Evolutionary conservation across 2,113 vertebrate species (phyloP).

Genomic region (Gallinago paraguaiae): DNA sequence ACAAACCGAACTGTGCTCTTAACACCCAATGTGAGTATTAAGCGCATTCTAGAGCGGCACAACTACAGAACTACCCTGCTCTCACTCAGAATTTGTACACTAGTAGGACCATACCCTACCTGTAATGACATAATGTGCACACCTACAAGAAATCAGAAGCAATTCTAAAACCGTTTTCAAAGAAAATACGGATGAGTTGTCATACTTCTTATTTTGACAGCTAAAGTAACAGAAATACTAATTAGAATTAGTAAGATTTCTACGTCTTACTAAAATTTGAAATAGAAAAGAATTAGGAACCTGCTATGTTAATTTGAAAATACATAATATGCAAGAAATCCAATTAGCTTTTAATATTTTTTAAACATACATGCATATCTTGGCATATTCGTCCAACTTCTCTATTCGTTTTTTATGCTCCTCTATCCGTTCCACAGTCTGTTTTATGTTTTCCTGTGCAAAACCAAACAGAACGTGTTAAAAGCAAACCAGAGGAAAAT

Average conservation of each 20-base stretch:
- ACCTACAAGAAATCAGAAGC: not conserved
- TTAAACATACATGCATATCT: slow-evolving; percentile 82
- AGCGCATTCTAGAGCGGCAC: not conserved
- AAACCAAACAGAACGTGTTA: not conserved
- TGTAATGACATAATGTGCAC: not conserved
- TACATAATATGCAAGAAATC: rapidly evolving
- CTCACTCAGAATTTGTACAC: not conserved
- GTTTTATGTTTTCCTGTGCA: slow-evolving; percentile 83
- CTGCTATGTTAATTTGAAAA: not conserved
- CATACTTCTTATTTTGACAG: not conserved
- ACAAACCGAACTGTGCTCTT: not conserved
- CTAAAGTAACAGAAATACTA: not conserved
- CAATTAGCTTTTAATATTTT: not conserved
- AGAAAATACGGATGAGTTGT: not conserved
- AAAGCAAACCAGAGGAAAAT: not conserved
- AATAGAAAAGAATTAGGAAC: not conserved
- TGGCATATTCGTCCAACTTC: slow-evolving; percentile 87
- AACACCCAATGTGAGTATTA: rapidly evolving
- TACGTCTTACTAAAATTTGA: not conserved
- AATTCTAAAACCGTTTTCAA: not conserved
- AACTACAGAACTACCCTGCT: not conserved
- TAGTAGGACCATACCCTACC: not conserved
- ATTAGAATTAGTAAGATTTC: not conserved
- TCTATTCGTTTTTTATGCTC: slow-evolving; percentile 80
- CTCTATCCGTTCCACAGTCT: slow-evolving; percentile 79